Evolutionary conservation across 1,140 invertebrate genomes (phyloP).

Genomic region (Drosophila takahashii): DNA sequence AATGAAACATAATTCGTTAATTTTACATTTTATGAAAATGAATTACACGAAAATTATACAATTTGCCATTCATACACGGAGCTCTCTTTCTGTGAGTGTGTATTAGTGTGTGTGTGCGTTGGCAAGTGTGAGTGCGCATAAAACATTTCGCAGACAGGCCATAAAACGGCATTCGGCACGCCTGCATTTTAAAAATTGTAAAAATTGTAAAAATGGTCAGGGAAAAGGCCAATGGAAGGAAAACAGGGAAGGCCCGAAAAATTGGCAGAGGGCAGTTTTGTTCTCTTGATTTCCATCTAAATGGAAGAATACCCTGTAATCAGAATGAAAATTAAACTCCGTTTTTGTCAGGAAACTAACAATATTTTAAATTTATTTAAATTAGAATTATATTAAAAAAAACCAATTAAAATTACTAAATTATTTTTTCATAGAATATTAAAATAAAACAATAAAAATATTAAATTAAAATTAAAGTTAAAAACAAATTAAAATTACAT

Average conservation of each 20-base stretch:
- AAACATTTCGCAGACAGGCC: conserved; percentile 60
- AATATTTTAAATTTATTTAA: too few relatives aligned
- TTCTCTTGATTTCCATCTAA: background rate
- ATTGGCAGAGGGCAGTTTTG: background rate
- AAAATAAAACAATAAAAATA: too few relatives aligned
- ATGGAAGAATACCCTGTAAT: conserved; percentile 6
- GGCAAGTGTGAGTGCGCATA: conserved; percentile 45
- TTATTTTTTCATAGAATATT: too few relatives aligned
- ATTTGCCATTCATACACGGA: conserved; percentile 48
- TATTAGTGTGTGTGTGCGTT: background rate
- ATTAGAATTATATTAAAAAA: too few relatives aligned
- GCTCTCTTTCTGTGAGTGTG: conserved; percentile 5
- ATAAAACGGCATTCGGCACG: conserved; percentile 63
- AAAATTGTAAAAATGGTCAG: conserved; percentile 60
- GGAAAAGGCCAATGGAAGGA: conserved; percentile 8
- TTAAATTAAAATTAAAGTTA: too few relatives aligned
- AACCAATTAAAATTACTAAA: too few relatives aligned
- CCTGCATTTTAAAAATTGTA: conserved; percentile 63
- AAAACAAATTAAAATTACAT: too few relatives aligned
- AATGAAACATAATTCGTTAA: conserved; percentile 76
- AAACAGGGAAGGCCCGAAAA: conserved; percentile 2
- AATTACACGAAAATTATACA: conserved; percentile 64
- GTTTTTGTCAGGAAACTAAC: too few relatives aligned
- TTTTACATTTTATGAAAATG: conserved; percentile 75
- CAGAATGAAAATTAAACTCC: background rate